Evolutionary conservation across 2,888 invertebrate species (phyloP), one percentile per base, ranked within the genome.

Genomic region (Tiphia femorata): DNA sequence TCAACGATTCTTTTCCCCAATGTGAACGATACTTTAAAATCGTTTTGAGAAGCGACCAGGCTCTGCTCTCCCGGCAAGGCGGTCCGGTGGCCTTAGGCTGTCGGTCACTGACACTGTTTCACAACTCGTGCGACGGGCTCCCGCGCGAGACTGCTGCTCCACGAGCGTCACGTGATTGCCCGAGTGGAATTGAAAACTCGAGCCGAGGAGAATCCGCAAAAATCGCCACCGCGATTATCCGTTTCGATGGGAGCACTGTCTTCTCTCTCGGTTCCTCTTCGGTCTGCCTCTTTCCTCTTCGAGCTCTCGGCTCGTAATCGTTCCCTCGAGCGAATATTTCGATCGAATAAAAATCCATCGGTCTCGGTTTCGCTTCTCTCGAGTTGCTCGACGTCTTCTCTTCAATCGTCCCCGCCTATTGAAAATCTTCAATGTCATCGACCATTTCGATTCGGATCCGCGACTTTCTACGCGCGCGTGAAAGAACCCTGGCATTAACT

Each of bases 51-150:
- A 64, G 64, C 69, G 67, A 63, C n/a, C n/a, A n/a, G n/a, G n/a
- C n/a, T n/a, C n/a, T 67, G 69, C 55, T 66, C 64, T 59, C 61
- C 63, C n/a, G n/a, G 67, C 71, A 67, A 67, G 72, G 69, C 69
- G 76, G 73, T 74, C 75, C 70, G 77, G 74, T 79, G 77, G 81
- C 82, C 81, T 81, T 78, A 80, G 81, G 82, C 81, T 80, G 79
- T 82, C 81, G 82, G 82, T 82, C 81, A 81, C 81, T 82, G 81
- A 82, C 81, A 82, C 80, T 82, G 75, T 82, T 82, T 81, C 80
- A 65, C 72, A 64, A 66, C 59, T 62, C 58, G 67, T 51, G 67
- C 58, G 64, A 64, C 64, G 58, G 53, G 62, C 64, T 62, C 56
- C 14, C 33, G n/a, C 40, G 49, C 49, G 58, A 58, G 58, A n/a